phyloP scores from a whole-genome alignment of 2,113 vertebrate species.

The Erythrocercus mccallii region DNA sequence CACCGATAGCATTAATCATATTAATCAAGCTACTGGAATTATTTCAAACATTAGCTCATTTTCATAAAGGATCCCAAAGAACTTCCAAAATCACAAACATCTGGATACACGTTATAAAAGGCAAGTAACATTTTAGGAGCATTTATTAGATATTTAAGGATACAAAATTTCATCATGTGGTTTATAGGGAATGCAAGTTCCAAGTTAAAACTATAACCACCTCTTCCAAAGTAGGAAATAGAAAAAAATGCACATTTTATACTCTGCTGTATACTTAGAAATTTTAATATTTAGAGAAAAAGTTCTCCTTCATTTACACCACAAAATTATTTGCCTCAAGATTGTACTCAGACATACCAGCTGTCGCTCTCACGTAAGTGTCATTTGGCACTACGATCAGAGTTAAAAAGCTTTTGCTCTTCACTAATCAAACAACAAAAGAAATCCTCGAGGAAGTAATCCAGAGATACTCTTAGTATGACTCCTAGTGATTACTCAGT shows the following conservation, averaged over 20 bases:
- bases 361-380: not conserved
- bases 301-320: not conserved
- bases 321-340: not conserved
- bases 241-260: not conserved
- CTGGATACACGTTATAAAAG: not conserved
- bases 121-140: not conserved
- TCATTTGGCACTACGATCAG: not conserved
- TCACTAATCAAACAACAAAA: not conserved
- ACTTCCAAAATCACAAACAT: not conserved
- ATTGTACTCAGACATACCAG: not conserved
- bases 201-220: not conserved
- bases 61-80: not conserved
- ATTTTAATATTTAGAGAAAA: not conserved
- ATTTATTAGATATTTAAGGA: not conserved
- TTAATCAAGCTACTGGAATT: not conserved
- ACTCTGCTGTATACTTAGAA: not conserved
- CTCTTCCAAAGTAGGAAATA: not conserved
- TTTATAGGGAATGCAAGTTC: not conserved
- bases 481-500: not conserved
- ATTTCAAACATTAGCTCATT: not conserved
- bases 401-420: not conserved
- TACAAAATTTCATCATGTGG: not conserved
- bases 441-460: constrained; percentile 1
- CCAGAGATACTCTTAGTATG: not conserved
- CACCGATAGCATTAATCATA: not conserved